Base-by-base conservation (phyloP, 2,113 vertebrate species). In the Myanophis thanlyinensis region DNA sequence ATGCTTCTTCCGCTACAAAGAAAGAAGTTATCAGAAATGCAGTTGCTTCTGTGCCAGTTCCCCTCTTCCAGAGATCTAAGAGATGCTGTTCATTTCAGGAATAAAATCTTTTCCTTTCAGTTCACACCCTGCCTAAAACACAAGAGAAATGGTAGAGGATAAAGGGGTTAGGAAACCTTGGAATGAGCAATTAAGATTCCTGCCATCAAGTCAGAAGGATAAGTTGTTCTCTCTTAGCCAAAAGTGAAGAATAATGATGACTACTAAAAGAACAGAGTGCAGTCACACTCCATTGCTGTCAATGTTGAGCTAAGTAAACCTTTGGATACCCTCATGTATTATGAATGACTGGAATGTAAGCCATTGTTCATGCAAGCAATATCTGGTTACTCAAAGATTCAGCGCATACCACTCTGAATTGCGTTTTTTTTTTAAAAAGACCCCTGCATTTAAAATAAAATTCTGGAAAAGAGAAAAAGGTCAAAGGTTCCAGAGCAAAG, bases 111-210 rank as follows among this genome's bases (percentile, higher is more conserved):
- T 30, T 23, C 23, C 13, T 90, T 93, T 90, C 88, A 86, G 11
- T 90, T 93, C 80, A 90, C 92, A 93, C 88, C 52, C 48, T 48
- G 48, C 53, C 53, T 46, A 86, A 90, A 86, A 86, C 88, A 67
- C 89, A 89, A 85, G 54, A 86, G 92, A 88, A 93, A 93, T 67
- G 88, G 46, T 44, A 90, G 46, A 9, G 13, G 53, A 86, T 90
- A 80, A 49, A 22, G 22, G 67, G 12, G 52, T 85, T 90, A 93
- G 52, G 85, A 90, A 93, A 89, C 53, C 44, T 62, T 90, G 92
- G 92, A 93, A 93, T 90, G 92, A 86, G 53, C 92, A 85, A 93
- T 93, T 90, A 93, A 90, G 92, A 90, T 93, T 93, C 92, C 88
- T 93, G 92, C 88, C 88, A 93, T 86, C 30, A 85, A 67, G 59